phyloP scores from a whole-genome alignment of 2,888 invertebrate genomes.

The Osedax fenrisi region DNA sequence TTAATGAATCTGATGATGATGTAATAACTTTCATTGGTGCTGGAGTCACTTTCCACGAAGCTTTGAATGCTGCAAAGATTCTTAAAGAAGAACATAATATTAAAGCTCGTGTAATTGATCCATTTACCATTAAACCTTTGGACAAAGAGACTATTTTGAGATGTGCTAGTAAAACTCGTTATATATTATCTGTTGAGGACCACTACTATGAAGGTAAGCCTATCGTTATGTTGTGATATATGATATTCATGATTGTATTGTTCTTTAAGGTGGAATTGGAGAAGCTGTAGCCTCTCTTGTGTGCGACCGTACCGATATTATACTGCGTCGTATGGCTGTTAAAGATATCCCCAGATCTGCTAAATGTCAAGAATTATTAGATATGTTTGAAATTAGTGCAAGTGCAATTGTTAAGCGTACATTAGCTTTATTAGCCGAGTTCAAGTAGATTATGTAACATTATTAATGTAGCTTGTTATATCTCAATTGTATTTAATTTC shows the following conservation, averaged over 20 bases:
- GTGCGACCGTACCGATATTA: conserved; percentile 60
- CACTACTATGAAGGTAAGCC: conserved; percentile 74
- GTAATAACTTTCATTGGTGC: conserved; percentile 76
- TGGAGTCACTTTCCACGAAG: conserved; percentile 84
- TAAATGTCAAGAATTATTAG: conserved; percentile 70
- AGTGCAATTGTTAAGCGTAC: conserved; percentile 59
- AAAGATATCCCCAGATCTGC: conserved; percentile 79
- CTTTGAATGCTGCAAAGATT: conserved; percentile 67
- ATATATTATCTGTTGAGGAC: conserved; percentile 84
- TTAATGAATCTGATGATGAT: conserved; percentile 66
- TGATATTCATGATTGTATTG: background rate
- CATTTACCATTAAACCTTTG: conserved; percentile 87
- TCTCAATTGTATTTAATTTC: too few species aligned
- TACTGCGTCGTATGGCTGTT: conserved; percentile 70
- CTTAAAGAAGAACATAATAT: conserved; percentile 58
- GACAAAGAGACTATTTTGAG: conserved; percentile 66
- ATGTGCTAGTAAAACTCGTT: conserved; percentile 67
- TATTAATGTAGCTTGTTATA: too few species aligned
- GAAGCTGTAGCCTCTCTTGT: conserved; percentile 80
- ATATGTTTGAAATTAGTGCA: conserved; percentile 76
- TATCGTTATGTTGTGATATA: background rate
- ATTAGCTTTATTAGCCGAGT: background rate
- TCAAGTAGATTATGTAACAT: too few species aligned
- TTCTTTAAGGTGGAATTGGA: conserved; percentile 69
- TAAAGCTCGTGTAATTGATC: conserved; percentile 73